Percentiles rank a stretch among this genome's conserved stretches.
Conservation (phyloP, 2,888 invertebrate genomes). For the Dysmachus trigonus region DNA sequence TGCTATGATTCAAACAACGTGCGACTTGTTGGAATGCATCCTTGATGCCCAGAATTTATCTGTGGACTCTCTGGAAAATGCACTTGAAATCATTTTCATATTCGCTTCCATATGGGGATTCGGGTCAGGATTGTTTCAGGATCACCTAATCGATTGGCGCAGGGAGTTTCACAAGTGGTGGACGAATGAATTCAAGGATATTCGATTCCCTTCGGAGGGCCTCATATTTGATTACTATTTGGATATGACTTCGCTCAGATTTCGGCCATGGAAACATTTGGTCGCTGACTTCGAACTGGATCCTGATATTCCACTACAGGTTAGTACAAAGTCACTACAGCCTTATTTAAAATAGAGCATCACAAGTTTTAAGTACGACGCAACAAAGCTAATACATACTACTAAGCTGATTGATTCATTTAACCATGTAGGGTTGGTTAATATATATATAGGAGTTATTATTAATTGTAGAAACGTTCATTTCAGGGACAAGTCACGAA, state of each 20-base stretch:
- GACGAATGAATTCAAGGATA: constrained; percentile 87
- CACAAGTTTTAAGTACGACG: no score
- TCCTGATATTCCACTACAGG: constrained; percentile 84
- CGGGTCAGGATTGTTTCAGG: constrained; percentile 90
- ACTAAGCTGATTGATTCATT: no score
- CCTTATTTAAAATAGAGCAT: neutral
- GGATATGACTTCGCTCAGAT: constrained; percentile 84
- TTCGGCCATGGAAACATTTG: constrained; percentile 86
- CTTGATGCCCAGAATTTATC: constrained; percentile 83
- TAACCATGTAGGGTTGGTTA: no score
- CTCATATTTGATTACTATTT: constrained; percentile 91
- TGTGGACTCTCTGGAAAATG: constrained; percentile 89
- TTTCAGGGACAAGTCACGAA: no score
- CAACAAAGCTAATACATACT: no score
- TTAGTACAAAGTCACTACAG: constrained; percentile 53
- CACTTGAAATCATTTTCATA: constrained; percentile 91
- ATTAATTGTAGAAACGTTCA: no score
- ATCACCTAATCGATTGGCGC: constrained; percentile 89
- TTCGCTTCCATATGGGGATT: constrained; percentile 94
- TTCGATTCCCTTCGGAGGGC: constrained; percentile 85
- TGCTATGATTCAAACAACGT: constrained; percentile 87
- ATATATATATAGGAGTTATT: no score
- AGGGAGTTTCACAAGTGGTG: constrained; percentile 97
- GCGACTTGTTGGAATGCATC: constrained; percentile 85
- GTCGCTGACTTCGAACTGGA: constrained; percentile 84